Evolutionary conservation across 2,113 vertebrate species (phyloP).

Genomic region (Scalopus aquaticus): DNA sequence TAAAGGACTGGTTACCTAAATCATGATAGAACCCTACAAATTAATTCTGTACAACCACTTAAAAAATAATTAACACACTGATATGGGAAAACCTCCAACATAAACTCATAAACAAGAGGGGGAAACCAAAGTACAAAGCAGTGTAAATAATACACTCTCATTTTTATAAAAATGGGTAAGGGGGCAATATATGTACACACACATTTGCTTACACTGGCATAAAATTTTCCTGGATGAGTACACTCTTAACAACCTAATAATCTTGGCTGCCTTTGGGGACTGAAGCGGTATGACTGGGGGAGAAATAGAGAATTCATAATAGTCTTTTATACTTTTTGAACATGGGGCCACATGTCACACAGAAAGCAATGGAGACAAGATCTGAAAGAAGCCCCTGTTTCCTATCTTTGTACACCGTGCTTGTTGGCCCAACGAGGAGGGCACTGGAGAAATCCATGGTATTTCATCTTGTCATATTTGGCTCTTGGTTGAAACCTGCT

Average conservation of each 20-base stretch:
- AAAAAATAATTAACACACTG: neutral
- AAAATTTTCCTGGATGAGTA: neutral
- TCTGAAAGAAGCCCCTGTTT: neutral
- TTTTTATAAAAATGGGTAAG: neutral
- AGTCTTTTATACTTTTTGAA: neutral
- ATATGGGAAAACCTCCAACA: neutral
- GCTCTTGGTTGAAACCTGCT: neutral
- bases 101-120: neutral
- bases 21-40: neutral
- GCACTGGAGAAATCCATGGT: neutral
- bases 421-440: neutral
- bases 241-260: neutral
- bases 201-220: slow-evolving; percentile 9
- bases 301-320: neutral
- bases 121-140: neutral
- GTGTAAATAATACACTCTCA: neutral
- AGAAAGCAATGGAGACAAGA: neutral
- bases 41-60: neutral
- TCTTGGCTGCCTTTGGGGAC: neutral
- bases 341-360: neutral
- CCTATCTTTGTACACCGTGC: neutral
- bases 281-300: neutral
- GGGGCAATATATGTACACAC: neutral
- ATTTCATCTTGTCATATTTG: neutral
- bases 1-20: neutral